Evolutionary conservation across 2,888 invertebrate genomes (phyloP).

Genomic region (Drosophila antonietae): DNA sequence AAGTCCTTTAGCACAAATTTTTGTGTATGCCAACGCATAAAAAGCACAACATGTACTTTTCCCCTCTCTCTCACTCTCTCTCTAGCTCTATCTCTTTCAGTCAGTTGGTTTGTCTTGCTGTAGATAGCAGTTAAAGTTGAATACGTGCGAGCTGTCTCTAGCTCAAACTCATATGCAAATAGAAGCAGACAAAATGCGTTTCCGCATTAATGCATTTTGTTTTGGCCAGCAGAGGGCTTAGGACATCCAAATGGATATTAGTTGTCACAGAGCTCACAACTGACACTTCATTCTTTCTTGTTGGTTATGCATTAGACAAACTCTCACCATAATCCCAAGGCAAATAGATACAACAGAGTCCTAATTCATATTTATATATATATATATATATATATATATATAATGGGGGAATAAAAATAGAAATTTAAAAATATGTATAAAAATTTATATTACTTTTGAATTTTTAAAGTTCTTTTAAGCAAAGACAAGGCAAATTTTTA

Average conservation of each 20-base stretch:
- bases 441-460: no score
- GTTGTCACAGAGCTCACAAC: slow-evolving; percentile 49
- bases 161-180: slow-evolving; percentile 68
- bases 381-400: not conserved
- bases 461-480: no score
- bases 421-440: not conserved
- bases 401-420: not conserved
- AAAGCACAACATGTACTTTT: slow-evolving; percentile 68
- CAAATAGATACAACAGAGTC: not conserved
- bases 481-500: no score
- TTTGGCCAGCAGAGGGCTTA: slow-evolving; percentile 49
- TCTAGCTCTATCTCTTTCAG: slow-evolving; percentile 7
- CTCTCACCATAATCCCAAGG: not conserved
- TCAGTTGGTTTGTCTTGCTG: slow-evolving; percentile 8
- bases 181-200: slow-evolving; percentile 69
- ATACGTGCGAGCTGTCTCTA: slow-evolving; percentile 57
- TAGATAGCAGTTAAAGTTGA: slow-evolving; percentile 60
- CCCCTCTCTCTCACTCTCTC: not conserved
- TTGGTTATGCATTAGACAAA: slow-evolving; percentile 41
- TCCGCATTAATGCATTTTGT: slow-evolving; percentile 80
- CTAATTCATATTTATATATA: slow-evolving; percentile 1
- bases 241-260: slow-evolving; percentile 70
- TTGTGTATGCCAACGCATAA: slow-evolving; percentile 67
- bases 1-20: slow-evolving; percentile 76
- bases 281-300: slow-evolving; percentile 43